Conservation (phyloP, 2,888 invertebrate genomes). For the Leucoma salicis region DNA sequence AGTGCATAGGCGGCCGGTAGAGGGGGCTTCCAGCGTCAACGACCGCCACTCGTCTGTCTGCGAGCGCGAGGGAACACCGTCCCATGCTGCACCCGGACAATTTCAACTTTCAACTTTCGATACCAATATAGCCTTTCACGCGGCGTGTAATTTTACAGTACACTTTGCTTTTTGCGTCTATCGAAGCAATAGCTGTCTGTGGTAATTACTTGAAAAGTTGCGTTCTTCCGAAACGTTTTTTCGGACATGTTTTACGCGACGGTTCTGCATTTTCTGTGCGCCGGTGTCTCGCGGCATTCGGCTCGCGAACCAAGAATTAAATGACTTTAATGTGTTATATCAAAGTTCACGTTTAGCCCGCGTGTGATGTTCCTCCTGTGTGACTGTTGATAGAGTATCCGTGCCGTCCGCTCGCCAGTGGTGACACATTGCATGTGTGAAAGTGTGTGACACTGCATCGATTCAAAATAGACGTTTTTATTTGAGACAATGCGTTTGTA, state of each 20-base stretch:
- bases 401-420: slow-evolving; percentile 47
- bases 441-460: slow-evolving; percentile 60
- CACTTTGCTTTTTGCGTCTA: slow-evolving; percentile 9
- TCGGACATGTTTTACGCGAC: slow-evolving; percentile 34
- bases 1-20: slow-evolving; percentile 55
- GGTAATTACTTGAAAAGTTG: slow-evolving; percentile 26
- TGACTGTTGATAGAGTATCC: slow-evolving; percentile 54
- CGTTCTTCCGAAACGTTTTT: slow-evolving; percentile 24
- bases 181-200: slow-evolving; percentile 15
- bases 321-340: slow-evolving; percentile 26
- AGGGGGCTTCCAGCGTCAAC: slow-evolving; percentile 73
- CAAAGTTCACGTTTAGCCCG: slow-evolving; percentile 30
- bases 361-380: slow-evolving; percentile 29
- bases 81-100: slow-evolving; percentile 48
- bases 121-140: slow-evolving; percentile 27
- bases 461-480: slow-evolving; percentile 68
- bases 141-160: slow-evolving; percentile 6
- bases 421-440: slow-evolving; percentile 58
- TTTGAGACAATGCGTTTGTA: slow-evolving; percentile 61
- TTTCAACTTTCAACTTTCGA: slow-evolving; percentile 44
- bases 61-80: slow-evolving; percentile 64
- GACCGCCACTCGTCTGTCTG: slow-evolving; percentile 75
- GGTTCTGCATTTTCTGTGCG: slow-evolving; percentile 24
- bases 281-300: slow-evolving; percentile 32
- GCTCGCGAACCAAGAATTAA: slow-evolving; percentile 29